Conservation (phyloP, 2,888 invertebrate species). For the Lycophotia porphyrea region DNA sequence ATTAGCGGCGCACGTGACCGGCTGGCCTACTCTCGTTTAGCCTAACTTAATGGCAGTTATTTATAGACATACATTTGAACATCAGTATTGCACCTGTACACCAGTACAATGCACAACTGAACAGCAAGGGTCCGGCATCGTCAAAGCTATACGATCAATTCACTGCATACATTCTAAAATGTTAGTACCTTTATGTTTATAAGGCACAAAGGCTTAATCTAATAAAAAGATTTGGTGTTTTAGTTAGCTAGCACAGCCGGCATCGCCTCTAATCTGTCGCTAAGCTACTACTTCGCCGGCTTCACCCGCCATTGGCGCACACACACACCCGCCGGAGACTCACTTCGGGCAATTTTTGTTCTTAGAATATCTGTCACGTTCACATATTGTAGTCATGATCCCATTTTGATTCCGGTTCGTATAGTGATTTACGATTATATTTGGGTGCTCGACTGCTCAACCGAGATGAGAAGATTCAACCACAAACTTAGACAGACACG, state of each 20-base stretch:
- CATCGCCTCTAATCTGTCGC: constrained; percentile 21
- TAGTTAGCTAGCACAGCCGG: constrained; percentile 5
- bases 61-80: neutral
- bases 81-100: neutral
- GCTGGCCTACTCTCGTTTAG: neutral
- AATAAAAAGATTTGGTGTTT: constrained; percentile 30
- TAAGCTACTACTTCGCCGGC: constrained; percentile 40
- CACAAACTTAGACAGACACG: neutral
- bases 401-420: neutral
- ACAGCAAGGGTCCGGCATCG: too few species aligned
- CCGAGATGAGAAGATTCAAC: neutral
- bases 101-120: neutral
- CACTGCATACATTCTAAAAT: too few species aligned
- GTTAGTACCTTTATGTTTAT: neutral
- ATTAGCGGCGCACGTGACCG: constrained; percentile 21
- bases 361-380: neutral
- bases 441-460: neutral
- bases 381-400: neutral
- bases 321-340: too few species aligned
- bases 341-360: neutral
- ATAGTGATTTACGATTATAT: neutral
- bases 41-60: neutral
- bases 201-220: constrained; percentile 19
- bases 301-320: neutral
- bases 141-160: neutral